Conservation (phyloP, 2,888 invertebrate species). For the Colletes collaris region DNA sequence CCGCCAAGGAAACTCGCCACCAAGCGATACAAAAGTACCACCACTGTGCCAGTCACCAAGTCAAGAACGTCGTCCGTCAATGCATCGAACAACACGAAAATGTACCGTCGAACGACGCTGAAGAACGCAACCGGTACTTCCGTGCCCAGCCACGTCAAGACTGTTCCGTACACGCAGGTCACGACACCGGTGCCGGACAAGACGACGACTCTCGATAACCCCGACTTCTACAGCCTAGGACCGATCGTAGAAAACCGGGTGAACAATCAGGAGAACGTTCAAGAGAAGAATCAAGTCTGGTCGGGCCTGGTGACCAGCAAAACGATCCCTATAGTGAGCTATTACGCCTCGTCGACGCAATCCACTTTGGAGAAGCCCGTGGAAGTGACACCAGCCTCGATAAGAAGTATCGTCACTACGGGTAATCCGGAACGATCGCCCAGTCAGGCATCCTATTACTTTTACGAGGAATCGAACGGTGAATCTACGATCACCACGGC, state of each 20-base stretch:
- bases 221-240: slow-evolving; percentile 63
- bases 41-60: slow-evolving; percentile 63
- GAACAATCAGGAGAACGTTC: slow-evolving; percentile 75
- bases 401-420: slow-evolving; percentile 71
- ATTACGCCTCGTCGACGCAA: slow-evolving; percentile 85
- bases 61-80: slow-evolving; percentile 42
- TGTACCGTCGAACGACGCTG: slow-evolving; percentile 43
- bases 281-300: slow-evolving; percentile 80
- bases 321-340: slow-evolving; percentile 86
- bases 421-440: slow-evolving; percentile 63
- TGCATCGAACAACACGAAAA: slow-evolving; percentile 48
- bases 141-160: slow-evolving; percentile 35
- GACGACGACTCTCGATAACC: slow-evolving; percentile 61
- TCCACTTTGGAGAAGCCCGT: slow-evolving; percentile 73
- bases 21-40: slow-evolving; percentile 68
- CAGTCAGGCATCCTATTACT: slow-evolving; percentile 86
- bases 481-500: slow-evolving; percentile 71
- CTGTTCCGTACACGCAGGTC: slow-evolving; percentile 61
- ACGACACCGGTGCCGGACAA: slow-evolving; percentile 70
- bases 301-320: slow-evolving; percentile 84
- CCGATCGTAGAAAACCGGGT: slow-evolving; percentile 70
- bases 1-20: slow-evolving; percentile 72
- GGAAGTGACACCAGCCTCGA: slow-evolving; percentile 74
- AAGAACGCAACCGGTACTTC: slow-evolving; percentile 43
- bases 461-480: slow-evolving; percentile 86